phyloP scores from a whole-genome alignment of 2,113 vertebrate genomes.

The Pithys albifrons region DNA sequence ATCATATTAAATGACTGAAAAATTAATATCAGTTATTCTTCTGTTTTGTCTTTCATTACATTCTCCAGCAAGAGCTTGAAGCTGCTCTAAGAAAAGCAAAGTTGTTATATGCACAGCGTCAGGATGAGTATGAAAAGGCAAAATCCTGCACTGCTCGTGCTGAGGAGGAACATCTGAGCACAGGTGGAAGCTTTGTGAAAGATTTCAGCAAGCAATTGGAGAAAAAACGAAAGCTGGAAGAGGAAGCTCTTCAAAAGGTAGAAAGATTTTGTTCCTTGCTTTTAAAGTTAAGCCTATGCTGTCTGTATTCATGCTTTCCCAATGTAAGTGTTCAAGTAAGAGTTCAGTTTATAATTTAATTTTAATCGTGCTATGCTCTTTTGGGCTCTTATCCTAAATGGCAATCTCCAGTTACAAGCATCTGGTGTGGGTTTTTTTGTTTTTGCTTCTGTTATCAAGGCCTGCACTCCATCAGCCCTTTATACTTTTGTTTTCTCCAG shows the following conservation, averaged over 20 bases:
- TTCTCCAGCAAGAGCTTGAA: slow-evolving; percentile 89
- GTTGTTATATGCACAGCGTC: slow-evolving; percentile 86
- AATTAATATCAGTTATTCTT: neutral
- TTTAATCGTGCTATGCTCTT: neutral
- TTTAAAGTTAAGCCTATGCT: neutral
- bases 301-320: neutral
- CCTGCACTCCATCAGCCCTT: neutral
- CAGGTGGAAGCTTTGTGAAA: slow-evolving; percentile 71
- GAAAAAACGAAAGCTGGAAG: slow-evolving; percentile 89
- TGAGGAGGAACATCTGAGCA: slow-evolving; percentile 86
- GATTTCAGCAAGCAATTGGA: slow-evolving; percentile 86
- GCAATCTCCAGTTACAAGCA: neutral
- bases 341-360: neutral
- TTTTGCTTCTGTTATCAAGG: neutral
- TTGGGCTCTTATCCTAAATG: neutral
- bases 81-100: slow-evolving; percentile 88
- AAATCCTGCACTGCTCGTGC: slow-evolving; percentile 86
- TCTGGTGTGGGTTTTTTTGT: neutral
- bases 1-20: neutral
- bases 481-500: slow-evolving; percentile 69
- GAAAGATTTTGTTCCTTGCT: neutral
- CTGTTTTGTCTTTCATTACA: neutral
- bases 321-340: neutral
- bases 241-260: slow-evolving; percentile 95
- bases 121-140: slow-evolving; percentile 95